These are phyloP conservation scores for Steinernema khuongi DNA, from an alignment of 1,140 invertebrate species.

Conservation along the genomic window DNA sequence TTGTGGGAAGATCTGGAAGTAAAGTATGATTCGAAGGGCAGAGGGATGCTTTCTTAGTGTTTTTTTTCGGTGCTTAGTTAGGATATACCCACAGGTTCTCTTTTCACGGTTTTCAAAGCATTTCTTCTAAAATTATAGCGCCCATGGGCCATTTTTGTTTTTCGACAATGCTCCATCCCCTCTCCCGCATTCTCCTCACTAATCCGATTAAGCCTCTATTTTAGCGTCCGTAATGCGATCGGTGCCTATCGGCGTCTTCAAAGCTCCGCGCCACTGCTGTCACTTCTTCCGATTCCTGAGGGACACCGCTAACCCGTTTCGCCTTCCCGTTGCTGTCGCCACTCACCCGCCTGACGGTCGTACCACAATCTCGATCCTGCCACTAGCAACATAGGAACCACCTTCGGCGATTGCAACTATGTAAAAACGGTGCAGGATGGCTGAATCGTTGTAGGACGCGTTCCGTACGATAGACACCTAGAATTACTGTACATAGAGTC, in stretches of 20 bases:
- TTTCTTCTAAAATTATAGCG: too few species aligned
- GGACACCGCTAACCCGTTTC: slow-evolving; percentile 1
- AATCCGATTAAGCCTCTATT: slow-evolving; percentile 1
- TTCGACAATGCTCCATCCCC: neutral
- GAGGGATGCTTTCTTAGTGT: too few species aligned
- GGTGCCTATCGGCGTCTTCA: neutral
- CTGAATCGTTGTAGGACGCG: neutral
- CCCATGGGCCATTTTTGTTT: neutral
- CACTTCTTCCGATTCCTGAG: slow-evolving; percentile 11
- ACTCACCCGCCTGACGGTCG: neutral
- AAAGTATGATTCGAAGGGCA: neutral
- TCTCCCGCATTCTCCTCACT: neutral
- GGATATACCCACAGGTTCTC: too few species aligned
- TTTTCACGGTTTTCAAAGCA: too few species aligned
- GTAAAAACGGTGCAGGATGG: neutral
- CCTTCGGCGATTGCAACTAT: neutral
- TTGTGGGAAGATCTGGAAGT: neutral
- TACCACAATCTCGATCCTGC: neutral
- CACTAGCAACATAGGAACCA: neutral
- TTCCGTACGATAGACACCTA: neutral
- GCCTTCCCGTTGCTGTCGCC: neutral
- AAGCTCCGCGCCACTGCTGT: neutral
- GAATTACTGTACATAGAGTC: neutral
- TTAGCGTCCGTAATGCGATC: neutral
- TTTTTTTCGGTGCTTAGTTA: too few species aligned